phyloP scores from a whole-genome alignment of 2,797 vertebrate genomes.

The Eulemur mongoz region DNA sequence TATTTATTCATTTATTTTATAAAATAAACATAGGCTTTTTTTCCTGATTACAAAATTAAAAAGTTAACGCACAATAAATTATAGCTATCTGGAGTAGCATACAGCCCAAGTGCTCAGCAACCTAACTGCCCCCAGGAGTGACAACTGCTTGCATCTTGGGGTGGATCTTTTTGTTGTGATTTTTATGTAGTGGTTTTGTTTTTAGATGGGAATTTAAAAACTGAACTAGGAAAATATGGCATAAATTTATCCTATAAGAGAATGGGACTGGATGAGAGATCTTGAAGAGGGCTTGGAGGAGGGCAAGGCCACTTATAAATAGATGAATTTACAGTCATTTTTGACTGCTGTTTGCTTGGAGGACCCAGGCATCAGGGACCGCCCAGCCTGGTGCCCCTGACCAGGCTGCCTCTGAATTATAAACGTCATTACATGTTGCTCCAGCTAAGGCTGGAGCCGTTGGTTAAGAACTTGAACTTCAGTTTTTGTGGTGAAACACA shows the following conservation, averaged over 20 bases:
- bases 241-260: neutral
- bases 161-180: neutral
- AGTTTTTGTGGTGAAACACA: neutral
- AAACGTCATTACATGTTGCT: fast-evolving
- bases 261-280: neutral
- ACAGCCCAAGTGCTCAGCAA: neutral
- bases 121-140: neutral
- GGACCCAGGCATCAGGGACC: fast-evolving
- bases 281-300: neutral
- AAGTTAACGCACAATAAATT: neutral
- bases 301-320: neutral
- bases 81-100: fast-evolving
- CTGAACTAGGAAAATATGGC: neutral
- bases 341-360: neutral
- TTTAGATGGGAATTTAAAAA: neutral
- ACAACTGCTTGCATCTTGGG: neutral
- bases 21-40: neutral
- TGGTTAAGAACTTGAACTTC: neutral
- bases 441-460: neutral
- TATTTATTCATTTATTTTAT: neutral
- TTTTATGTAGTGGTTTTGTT: neutral
- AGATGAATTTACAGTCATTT: neutral
- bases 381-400: neutral
- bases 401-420: neutral
- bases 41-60: neutral